Conservation (phyloP, 2,888 invertebrate genomes). For the Coremacera marginata region DNA sequence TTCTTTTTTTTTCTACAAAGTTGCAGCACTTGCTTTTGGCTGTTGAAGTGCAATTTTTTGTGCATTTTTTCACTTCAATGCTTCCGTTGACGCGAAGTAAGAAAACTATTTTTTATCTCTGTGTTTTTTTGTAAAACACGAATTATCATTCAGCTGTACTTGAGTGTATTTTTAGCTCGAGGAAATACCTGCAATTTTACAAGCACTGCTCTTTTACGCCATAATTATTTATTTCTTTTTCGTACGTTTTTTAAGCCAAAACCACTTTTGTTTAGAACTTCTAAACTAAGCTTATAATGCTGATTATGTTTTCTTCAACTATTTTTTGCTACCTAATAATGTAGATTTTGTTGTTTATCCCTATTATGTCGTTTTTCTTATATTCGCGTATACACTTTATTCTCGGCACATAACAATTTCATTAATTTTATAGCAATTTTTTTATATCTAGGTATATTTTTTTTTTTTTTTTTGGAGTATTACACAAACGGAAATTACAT, state of each 20-base stretch:
- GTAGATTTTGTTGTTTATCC: neutral
- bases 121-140: neutral
- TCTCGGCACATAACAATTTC: neutral
- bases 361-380: neutral
- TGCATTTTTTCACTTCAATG: neutral
- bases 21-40: neutral
- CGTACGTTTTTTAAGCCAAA: neutral
- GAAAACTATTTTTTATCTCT: neutral
- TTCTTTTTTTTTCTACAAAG: neutral
- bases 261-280: too few species aligned
- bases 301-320: neutral
- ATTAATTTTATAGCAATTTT: neutral
- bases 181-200: conserved; percentile 14
- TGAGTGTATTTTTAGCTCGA: conserved; percentile 18
- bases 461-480: neutral
- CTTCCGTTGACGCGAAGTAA: neutral
- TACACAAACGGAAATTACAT: conserved; percentile 19
- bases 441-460: neutral
- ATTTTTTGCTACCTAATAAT: neutral
- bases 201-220: neutral
- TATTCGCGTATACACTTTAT: neutral
- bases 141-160: conserved; percentile 16
- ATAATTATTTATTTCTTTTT: neutral
- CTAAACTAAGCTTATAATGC: too few species aligned
- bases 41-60: neutral